Evolutionary conservation across 64 coral and sea anemone genomes (phyloP).

Genomic region (Dendronephthya gigantea): DNA sequence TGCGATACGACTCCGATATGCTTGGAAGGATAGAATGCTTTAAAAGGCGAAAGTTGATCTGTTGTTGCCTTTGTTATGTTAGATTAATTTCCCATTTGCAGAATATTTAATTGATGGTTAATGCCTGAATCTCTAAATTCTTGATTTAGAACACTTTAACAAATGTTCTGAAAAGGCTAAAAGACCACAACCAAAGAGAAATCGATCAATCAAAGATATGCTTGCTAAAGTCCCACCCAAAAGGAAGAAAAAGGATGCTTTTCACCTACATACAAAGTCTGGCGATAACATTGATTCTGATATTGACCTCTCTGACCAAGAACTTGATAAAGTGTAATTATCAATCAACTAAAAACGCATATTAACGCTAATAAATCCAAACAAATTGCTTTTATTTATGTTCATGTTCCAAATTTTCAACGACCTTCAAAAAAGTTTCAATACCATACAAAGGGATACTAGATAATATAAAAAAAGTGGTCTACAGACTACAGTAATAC

Average conservation of each 20-base stretch:
- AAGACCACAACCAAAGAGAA: not conserved
- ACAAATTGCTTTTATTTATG: too few relatives aligned
- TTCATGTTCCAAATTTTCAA: too few relatives aligned
- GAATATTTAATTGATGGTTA: not conserved
- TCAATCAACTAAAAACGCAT: not conserved
- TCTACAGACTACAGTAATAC: too few relatives aligned
- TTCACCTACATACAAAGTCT: not conserved
- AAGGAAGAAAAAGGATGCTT: not conserved
- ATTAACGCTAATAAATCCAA: too few relatives aligned
- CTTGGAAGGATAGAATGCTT: not conserved
- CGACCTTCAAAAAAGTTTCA: too few relatives aligned
- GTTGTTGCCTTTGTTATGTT: not conserved
- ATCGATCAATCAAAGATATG: not conserved
- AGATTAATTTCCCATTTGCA: not conserved
- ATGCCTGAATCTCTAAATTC: not conserved
- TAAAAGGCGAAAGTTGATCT: not conserved
- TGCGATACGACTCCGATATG: not conserved
- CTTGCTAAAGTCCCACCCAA: not conserved
- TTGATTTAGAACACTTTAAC: not conserved
- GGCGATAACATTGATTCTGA: not conserved
- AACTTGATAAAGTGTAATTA: not conserved
- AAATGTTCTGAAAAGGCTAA: not conserved
- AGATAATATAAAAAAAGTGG: too few relatives aligned
- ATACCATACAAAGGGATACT: too few relatives aligned
- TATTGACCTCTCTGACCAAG: slow-evolving; percentile 1